These are phyloP conservation scores for Drosophila virilis DNA, from an alignment of 1,140 invertebrate genomes.

Conservation along the genomic window DNA sequence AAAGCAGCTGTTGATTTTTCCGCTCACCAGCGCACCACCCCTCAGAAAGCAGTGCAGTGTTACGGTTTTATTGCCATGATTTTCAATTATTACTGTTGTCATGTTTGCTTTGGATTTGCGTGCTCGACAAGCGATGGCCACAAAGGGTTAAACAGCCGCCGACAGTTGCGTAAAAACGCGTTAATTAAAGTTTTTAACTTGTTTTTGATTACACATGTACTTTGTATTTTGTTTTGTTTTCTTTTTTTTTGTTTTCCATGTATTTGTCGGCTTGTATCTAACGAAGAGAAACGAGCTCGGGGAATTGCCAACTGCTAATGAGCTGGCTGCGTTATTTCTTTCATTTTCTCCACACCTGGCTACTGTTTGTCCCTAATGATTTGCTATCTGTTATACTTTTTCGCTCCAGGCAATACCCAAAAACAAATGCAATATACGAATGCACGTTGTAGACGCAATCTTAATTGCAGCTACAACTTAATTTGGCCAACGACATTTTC, in stretches of 20 bases:
- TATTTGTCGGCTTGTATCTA: slow-evolving; percentile 11
- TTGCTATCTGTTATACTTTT: slow-evolving; percentile 28
- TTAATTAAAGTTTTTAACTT: slow-evolving; percentile 81
- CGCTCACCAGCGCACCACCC: slow-evolving; percentile 25
- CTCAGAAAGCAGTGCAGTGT: neutral
- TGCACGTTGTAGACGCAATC: neutral
- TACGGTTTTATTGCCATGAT: slow-evolving; percentile 76
- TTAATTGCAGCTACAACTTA: slow-evolving; percentile 59
- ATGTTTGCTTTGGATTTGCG: slow-evolving; percentile 75
- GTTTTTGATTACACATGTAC: slow-evolving; percentile 58
- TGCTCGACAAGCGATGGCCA: slow-evolving; percentile 55
- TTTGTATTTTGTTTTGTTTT: slow-evolving; percentile 10
- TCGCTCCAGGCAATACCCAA: slow-evolving; percentile 37
- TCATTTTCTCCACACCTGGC: slow-evolving; percentile 16
- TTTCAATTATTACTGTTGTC: slow-evolving; percentile 82
- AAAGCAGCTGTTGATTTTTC: slow-evolving; percentile 77
- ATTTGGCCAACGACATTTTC: slow-evolving; percentile 35
- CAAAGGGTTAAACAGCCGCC: slow-evolving; percentile 73
- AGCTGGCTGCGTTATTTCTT: slow-evolving; percentile 21
- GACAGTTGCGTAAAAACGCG: slow-evolving; percentile 81
- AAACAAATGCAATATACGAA: slow-evolving; percentile 16
- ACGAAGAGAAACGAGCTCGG: slow-evolving; percentile 39
- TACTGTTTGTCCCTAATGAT: slow-evolving; percentile 63
- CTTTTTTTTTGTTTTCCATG: slow-evolving; percentile 15
- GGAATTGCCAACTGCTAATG: slow-evolving; percentile 69